Evolutionary conservation across 2,113 vertebrate genomes (phyloP).

Genomic region (Tautogolabrus adspersus): DNA sequence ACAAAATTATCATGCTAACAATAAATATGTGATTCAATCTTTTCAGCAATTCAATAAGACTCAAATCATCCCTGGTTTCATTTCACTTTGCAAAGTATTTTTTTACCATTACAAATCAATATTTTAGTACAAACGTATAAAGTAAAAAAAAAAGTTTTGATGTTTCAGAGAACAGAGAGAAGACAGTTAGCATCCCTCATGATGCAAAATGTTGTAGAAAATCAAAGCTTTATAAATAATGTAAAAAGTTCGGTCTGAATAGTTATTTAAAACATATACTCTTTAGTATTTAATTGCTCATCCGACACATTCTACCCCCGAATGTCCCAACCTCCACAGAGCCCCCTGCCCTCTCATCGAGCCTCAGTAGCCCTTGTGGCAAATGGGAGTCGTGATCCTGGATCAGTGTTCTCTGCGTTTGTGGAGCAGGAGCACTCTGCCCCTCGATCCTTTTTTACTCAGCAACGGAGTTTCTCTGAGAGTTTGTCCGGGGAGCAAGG

Average conservation of each 20-base stretch:
- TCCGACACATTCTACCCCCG: conserved; percentile 35
- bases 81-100: neutral
- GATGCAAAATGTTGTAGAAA: conserved; percentile 7
- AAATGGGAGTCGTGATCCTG: conserved; percentile 55
- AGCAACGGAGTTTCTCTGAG: conserved; percentile 43
- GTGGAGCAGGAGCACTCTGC: conserved; percentile 46
- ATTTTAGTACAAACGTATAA: too few relatives aligned
- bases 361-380: conserved; percentile 30
- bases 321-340: conserved; percentile 6
- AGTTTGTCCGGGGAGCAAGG: conserved; percentile 53
- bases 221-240: neutral
- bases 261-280: neutral
- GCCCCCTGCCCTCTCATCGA: conserved; percentile 1
- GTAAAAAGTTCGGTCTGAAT: neutral
- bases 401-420: conserved; percentile 49
- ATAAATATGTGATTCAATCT: too few relatives aligned
- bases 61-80: neutral
- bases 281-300: conserved; percentile 22
- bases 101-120: too few relatives aligned
- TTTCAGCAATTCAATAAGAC: too few relatives aligned
- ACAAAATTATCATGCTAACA: too few relatives aligned
- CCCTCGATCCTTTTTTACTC: conserved; percentile 49
- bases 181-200: conserved; percentile 3
- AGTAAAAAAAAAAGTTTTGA: neutral
- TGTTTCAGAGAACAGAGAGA: neutral